These are phyloP conservation scores for Sarcophaga caerulescens DNA, from an alignment of 2,888 invertebrate genomes.

Conservation along the genomic window DNA sequence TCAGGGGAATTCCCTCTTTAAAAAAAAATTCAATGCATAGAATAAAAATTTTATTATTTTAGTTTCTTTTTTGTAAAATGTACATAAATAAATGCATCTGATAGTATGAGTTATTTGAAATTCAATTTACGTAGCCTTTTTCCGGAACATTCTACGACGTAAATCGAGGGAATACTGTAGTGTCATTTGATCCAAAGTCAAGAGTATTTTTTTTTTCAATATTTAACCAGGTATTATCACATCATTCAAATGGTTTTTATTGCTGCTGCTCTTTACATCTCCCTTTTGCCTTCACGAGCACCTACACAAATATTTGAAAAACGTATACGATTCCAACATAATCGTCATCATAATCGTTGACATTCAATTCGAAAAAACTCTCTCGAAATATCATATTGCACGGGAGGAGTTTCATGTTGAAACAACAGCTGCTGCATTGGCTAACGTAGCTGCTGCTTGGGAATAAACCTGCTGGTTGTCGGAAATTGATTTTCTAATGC, in stretches of 20 bases:
- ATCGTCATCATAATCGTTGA: not conserved
- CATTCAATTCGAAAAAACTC: too few species aligned
- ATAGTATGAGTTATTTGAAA: too few species aligned
- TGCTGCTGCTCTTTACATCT: too few species aligned
- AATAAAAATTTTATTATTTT: too few species aligned
- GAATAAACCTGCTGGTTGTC: conserved; percentile 24
- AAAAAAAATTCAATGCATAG: too few species aligned
- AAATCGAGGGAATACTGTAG: not conserved
- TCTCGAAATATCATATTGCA: not conserved
- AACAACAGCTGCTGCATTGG: conserved; percentile 36
- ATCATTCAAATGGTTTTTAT: not conserved
- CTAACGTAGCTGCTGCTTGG: conserved; percentile 27
- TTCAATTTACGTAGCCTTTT: too few species aligned
- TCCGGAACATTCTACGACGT: too few species aligned
- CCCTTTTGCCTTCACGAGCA: conserved; percentile 43
- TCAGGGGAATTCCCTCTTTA: too few species aligned
- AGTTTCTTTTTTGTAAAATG: too few species aligned
- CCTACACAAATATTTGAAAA: conserved; percentile 64
- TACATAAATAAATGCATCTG: too few species aligned
- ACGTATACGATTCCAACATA: not conserved
- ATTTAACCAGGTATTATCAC: conserved; percentile 55
- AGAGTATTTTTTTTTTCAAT: conserved; percentile 30
- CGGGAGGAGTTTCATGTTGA: conserved; percentile 35
- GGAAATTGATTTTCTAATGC: conserved; percentile 11
- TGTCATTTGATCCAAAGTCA: conserved; percentile 64